These are phyloP conservation scores for Pogonus chalceus DNA, from an alignment of 1,140 invertebrate genomes.

Conservation along the genomic window DNA sequence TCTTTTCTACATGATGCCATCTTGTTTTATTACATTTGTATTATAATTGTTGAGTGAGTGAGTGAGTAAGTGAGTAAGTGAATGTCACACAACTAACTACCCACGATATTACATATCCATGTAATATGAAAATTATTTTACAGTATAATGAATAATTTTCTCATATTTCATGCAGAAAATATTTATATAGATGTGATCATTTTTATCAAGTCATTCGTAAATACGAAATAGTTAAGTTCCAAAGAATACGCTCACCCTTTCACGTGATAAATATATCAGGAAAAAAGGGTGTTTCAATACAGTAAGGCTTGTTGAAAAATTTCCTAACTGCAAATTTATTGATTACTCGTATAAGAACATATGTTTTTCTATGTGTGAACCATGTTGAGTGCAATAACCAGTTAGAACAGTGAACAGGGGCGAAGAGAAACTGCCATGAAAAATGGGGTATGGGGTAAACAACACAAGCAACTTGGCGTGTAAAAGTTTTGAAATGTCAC, in stretches of 20 bases:
- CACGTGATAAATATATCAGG: not conserved
- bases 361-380: not conserved
- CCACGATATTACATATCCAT: no score
- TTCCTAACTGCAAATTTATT: not conserved
- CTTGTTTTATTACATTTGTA: no score
- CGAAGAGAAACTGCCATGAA: no score
- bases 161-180: no score
- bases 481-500: constrained; percentile 21
- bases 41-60: no score
- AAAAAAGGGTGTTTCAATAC: not conserved
- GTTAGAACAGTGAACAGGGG: not conserved
- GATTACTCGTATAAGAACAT: not conserved
- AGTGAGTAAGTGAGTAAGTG: no score
- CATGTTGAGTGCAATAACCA: not conserved
- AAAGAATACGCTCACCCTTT: not conserved
- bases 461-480: not conserved
- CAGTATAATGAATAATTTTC: no score
- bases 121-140: no score
- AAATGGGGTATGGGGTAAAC: not conserved
- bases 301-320: not conserved
- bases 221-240: not conserved
- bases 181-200: constrained; percentile 11
- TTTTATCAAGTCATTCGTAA: not conserved
- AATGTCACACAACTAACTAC: no score
- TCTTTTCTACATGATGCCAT: no score